Evolutionary conservation across 64 coral and sea anemone species (phyloP), one percentile per base, ranked within the genome.

Genomic region (Actinia equina): DNA sequence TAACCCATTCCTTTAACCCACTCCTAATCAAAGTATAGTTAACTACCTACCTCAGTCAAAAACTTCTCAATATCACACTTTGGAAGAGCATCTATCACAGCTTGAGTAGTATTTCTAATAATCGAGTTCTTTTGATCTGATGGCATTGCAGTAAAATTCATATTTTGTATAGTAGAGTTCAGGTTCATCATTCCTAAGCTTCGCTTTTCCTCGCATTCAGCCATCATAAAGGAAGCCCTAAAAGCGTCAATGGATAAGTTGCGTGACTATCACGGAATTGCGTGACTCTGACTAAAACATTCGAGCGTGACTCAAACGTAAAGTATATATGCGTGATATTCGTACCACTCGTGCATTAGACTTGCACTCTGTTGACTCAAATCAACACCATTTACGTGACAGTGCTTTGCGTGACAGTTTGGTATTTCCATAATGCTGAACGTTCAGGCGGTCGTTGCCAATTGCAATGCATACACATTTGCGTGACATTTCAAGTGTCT

Each of bases 151-250:
- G 88, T 89, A 54, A 80, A 52, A 37, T 89, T 89, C 18, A 84
- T 30, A 20, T 30, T 19, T 1, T 77, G 51, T 56, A 85, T 23
- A 13, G 82, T 79, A 76, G 82, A n/a, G 17, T 77, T 90, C 17
- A 90, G 67, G n/a, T 25, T 77, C 63, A 82, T 37, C 19, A 43
- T 52, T 19, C 71, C 44, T 77, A 57, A 17, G 0, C 26, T 71
- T 57, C 84, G 65, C 3, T 22, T 76, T 6, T 82, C 82, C 77
- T 90, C 65, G 84, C 89, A 90, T 43, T 71, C 59, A 15, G 83
- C 42, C 89, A 90, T 78, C 89, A 85, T 85, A 69, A 84, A 90
- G 45, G 89, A 85, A 43, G 89, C 89, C 59, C 89, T 90, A 67
- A 22, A 65, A 65, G 30, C 30, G 30, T 37, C 30, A 37, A 65